Evolutionary conservation across 2,888 invertebrate species (phyloP), one percentile per base, ranked within the genome.

Genomic region (Ormyrus thymus): DNA sequence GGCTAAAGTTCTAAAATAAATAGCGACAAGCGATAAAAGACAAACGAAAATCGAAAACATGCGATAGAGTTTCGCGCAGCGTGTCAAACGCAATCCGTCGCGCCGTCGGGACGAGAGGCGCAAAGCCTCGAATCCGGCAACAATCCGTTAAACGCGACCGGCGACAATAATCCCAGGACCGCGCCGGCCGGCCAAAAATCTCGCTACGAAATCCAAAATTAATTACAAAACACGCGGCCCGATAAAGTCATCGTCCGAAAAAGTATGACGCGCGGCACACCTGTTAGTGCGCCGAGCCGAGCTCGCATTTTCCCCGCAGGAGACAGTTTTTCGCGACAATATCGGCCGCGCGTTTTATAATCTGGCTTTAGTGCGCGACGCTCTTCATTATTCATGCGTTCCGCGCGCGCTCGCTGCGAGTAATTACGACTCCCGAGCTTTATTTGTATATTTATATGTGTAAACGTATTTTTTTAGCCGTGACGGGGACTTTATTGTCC

Each of bases 141-240:
- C 29, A 29, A 29, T 29, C 29, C 29, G 29, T 29, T 29, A 29
- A 29, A 29, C 29, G 29, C 29, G 29, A 29, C 29, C 29, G 29
- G 29, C 10, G 65, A 72, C 66, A 56, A 78, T 72, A 72, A 78
- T 66, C 68, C 71, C 10, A 10, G 3, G 6, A 13, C 8, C 53
- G 10, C 5, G 8, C 0, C 29, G 56, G 56, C 15, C 46, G 56
- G 11, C 45, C 15, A 61, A 68, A 71, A 73, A 78, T 73, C 68
- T 56, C 29, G 29, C 13, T 56, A 61, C 62, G 71, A 75, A 75
- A 75, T 66, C 11, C 59, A 58, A 75, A 59, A 79, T 75, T 79
- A 79, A 75, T 79, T 79, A 50, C 64, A 29, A 70, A 64, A 74
- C 58, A 69, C 8, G 55, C 48, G 29, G 29, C 50, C n/a, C 59